Percentiles rank a stretch among this genome's conserved stretches.
phyloP scores from a whole-genome alignment of 2,888 invertebrate genomes.

The Cantharis nigra region DNA sequence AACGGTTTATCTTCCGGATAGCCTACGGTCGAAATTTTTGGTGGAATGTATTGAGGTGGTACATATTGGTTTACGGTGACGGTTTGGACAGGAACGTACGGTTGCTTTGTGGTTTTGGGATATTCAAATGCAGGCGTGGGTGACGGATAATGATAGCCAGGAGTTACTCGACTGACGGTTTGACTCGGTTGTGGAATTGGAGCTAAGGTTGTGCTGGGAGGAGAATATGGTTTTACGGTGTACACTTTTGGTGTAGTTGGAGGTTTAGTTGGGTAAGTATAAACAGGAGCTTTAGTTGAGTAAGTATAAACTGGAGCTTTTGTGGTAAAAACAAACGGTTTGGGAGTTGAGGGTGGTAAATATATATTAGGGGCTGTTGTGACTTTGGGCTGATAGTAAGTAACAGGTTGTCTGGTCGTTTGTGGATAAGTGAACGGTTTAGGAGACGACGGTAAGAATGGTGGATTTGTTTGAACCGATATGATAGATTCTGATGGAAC shows the following conservation, averaged over 20 bases:
- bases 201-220: background rate
- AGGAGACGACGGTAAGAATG: constrained; percentile 8
- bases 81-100: background rate
- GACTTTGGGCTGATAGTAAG: background rate
- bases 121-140: constrained; percentile 11
- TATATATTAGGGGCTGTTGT: constrained; percentile 3
- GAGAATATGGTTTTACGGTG: background rate
- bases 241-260: background rate
- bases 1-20: background rate
- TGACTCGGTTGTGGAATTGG: background rate
- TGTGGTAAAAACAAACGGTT: background rate
- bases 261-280: background rate
- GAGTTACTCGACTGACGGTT: constrained; percentile 4
- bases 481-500: constrained; percentile 6
- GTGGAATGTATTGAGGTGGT: background rate
- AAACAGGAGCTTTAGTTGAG: background rate
- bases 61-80: background rate
- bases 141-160: constrained; percentile 6
- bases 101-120: background rate
- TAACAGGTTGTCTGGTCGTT: background rate
- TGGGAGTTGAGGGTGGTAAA: constrained; percentile 3
- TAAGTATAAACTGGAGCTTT: background rate
- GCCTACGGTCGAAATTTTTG: background rate
- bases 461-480: background rate
- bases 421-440: constrained; percentile 28